Percentiles rank a stretch among this genome's conserved stretches.
Evolutionary conservation across 2,113 vertebrate species (phyloP).

Genomic region (Pangasianodon hypophthalmus): DNA sequence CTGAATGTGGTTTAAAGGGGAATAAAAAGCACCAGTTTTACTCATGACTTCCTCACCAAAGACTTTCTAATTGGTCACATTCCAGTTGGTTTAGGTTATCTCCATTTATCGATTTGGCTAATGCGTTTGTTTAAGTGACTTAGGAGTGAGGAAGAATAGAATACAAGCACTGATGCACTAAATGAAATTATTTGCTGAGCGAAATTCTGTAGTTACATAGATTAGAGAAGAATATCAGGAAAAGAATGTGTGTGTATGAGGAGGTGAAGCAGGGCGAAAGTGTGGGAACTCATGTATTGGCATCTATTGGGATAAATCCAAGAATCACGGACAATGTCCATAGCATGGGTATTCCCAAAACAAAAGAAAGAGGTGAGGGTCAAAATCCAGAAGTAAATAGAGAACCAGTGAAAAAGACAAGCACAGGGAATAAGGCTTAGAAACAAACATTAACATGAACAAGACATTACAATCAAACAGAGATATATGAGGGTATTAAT

Average conservation of each 20-base stretch:
- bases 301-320: neutral
- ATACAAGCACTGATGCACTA: neutral
- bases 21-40: neutral
- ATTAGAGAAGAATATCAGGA: neutral
- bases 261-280: neutral
- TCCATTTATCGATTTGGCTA: conserved; percentile 2
- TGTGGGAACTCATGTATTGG: neutral
- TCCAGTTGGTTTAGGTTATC: neutral
- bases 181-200: neutral
- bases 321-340: neutral
- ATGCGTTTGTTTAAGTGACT: neutral
- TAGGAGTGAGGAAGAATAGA: neutral
- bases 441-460: neutral
- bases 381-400: neutral
- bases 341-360: neutral
- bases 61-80: neutral
- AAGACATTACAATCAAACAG: neutral
- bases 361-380: neutral
- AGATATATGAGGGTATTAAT: neutral
- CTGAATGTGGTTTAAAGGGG: neutral
- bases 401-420: no score
- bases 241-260: neutral
- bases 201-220: neutral
- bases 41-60: conserved; percentile 30
- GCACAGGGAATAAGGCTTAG: no score